Conservation (phyloP, 2,113 vertebrate genomes). For the Saccopteryx bilineata region DNA sequence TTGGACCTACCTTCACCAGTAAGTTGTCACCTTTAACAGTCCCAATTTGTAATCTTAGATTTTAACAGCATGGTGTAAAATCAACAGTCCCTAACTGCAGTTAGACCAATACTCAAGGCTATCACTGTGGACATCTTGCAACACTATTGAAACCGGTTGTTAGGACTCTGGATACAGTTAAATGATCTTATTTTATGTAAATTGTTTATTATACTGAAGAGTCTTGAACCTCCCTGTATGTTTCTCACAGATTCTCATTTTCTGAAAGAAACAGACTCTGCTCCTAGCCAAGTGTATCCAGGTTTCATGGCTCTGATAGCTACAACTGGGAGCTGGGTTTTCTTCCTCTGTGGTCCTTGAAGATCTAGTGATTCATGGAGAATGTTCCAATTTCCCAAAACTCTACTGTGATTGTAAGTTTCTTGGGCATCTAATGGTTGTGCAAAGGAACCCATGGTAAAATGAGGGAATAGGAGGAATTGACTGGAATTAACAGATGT, state of each 20-base stretch:
- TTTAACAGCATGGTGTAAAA: neutral
- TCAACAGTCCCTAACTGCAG: neutral
- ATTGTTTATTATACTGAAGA: too few relatives aligned
- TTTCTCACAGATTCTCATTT: neutral
- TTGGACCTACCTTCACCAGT: neutral
- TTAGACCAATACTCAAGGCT: neutral
- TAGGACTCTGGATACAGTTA: neutral
- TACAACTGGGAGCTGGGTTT: rapidly evolving
- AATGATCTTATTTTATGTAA: neutral
- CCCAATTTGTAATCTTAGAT: too few relatives aligned
- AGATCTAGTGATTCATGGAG: too few relatives aligned
- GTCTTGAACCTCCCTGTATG: too few relatives aligned
- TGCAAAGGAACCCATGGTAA: neutral
- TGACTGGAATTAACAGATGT: too few relatives aligned
- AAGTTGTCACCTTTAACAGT: neutral
- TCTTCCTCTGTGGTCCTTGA: too few relatives aligned
- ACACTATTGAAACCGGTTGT: rapidly evolving
- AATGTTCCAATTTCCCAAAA: neutral
- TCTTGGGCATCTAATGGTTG: neutral
- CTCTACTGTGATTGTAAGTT: neutral
- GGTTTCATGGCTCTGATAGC: neutral
- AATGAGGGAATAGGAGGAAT: neutral
- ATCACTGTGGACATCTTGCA: rapidly evolving
- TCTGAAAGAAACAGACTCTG: neutral
- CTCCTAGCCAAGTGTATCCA: neutral